phyloP scores from a whole-genome alignment of 1,140 invertebrate genomes.

The Lordiphosa stackelbergi region DNA sequence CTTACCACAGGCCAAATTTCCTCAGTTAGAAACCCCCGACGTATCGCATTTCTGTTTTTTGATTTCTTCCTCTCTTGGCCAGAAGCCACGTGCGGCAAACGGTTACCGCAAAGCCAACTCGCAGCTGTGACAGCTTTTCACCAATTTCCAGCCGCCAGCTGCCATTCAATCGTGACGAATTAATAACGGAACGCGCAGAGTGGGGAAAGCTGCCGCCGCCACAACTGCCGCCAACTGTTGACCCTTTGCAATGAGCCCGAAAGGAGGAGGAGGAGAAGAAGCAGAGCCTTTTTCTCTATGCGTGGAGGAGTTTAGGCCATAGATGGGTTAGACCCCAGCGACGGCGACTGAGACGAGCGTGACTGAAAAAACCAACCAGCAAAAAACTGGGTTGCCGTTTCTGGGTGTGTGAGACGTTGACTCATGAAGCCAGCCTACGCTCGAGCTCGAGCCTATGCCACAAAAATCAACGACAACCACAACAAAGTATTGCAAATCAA shows the following conservation, averaged over 20 bases:
- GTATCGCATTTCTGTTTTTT: slow-evolving; percentile 18
- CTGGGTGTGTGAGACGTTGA: slow-evolving; percentile 10
- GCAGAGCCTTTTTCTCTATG: slow-evolving; percentile 1
- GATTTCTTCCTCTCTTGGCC: slow-evolving; percentile 6
- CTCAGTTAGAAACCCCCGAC: slow-evolving; percentile 4
- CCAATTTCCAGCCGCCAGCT: slow-evolving; percentile 66
- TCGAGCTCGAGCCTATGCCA: slow-evolving; percentile 1
- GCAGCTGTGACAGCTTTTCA: slow-evolving; percentile 68
- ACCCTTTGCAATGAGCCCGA: slow-evolving; percentile 1
- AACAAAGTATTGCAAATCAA: slow-evolving; percentile 22
- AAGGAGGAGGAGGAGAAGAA: neutral
- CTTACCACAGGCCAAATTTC: slow-evolving; percentile 2
- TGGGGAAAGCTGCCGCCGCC: slow-evolving; percentile 38
- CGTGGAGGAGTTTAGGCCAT: slow-evolving; percentile 1
- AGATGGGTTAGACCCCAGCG: slow-evolving; percentile 1
- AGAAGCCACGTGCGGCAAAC: slow-evolving; percentile 32
- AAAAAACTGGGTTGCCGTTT: slow-evolving; percentile 11
- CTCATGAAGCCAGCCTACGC: slow-evolving; percentile 6
- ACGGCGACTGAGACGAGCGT: neutral
- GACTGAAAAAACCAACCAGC: slow-evolving; percentile 6
- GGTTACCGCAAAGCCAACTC: slow-evolving; percentile 17
- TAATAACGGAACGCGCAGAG: slow-evolving; percentile 56
- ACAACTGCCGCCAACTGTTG: neutral
- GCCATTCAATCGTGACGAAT: slow-evolving; percentile 70
- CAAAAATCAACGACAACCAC: slow-evolving; percentile 2